Evolutionary conservation across 1,140 invertebrate species (phyloP).

Genomic region (Parasteatoda tepidariorum): DNA sequence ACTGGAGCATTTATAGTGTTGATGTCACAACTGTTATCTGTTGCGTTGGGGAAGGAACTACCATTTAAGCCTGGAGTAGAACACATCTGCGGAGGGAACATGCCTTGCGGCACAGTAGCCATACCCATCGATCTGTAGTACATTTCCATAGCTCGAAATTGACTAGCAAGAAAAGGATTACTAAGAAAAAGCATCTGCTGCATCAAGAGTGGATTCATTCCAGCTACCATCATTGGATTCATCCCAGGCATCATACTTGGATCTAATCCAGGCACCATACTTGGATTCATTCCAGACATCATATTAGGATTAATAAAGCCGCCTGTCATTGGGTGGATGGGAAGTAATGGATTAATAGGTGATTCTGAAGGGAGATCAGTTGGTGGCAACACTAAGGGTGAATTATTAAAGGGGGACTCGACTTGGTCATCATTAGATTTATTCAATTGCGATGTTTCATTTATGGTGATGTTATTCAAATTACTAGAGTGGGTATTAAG

Average conservation of each 20-base stretch:
- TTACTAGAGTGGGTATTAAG: no score
- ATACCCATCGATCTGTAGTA: conserved; percentile 32
- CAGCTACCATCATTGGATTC: conserved; percentile 4
- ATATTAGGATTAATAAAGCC: conserved; percentile 5
- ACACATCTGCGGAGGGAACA: not conserved
- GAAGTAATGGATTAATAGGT: not conserved
- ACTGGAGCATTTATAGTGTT: not conserved
- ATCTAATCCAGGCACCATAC: no score
- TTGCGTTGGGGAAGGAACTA: not conserved
- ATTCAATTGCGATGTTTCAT: not conserved
- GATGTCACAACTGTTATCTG: no score
- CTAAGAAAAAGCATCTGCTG: conserved; percentile 22
- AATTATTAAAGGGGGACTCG: not conserved
- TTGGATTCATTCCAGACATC: conserved; percentile 1
- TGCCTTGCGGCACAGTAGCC: not conserved
- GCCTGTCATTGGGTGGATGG: not conserved
- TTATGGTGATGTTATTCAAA: not conserved
- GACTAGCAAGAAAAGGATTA: conserved; percentile 23
- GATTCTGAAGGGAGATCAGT: not conserved
- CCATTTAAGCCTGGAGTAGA: no score
- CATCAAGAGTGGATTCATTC: not conserved
- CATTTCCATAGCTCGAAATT: conserved; percentile 17
- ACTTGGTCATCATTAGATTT: not conserved
- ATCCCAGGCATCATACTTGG: no score
- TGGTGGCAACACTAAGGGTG: no score